phyloP scores from a whole-genome alignment of 2,797 vertebrate species.

The Spatula versicolor region DNA sequence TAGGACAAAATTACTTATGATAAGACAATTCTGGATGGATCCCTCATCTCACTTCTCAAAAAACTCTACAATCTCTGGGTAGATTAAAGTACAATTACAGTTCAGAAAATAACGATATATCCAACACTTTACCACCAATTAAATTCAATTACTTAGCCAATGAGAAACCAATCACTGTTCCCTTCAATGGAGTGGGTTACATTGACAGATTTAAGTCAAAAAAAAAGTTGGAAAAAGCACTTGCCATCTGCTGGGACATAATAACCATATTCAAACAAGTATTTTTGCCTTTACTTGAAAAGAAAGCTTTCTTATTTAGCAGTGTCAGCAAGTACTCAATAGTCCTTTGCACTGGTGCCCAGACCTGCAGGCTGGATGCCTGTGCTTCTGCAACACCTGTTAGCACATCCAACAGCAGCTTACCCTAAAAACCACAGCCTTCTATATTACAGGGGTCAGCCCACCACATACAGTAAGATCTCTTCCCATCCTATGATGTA shows the following conservation, averaged over 20 bases:
- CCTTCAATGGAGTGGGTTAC: not conserved
- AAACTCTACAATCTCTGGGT: not conserved
- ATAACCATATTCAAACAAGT: not conserved
- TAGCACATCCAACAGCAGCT: not conserved
- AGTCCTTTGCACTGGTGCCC: not conserved
- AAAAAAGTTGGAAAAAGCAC: not conserved
- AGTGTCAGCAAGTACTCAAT: not conserved
- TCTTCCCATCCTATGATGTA: not conserved
- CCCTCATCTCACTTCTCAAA: not conserved
- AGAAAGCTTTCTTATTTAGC: not conserved
- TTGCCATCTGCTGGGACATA: not conserved
- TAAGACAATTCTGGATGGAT: not conserved
- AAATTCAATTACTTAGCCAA: not conserved
- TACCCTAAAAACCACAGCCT: not conserved
- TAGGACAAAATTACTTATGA: not conserved
- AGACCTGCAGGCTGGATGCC: not conserved
- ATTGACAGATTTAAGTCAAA: not conserved
- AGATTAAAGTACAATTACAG: not conserved
- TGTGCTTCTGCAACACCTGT: not conserved
- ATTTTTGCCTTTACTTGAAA: not conserved
- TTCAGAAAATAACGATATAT: not conserved
- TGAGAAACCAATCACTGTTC: not conserved
- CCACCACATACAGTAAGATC: not conserved
- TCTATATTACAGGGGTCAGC: not conserved
- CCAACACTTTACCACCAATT: not conserved